These are phyloP conservation scores for Oxyura jamaicensis DNA, from an alignment of 2,113 vertebrate species.

Conservation along the genomic window DNA sequence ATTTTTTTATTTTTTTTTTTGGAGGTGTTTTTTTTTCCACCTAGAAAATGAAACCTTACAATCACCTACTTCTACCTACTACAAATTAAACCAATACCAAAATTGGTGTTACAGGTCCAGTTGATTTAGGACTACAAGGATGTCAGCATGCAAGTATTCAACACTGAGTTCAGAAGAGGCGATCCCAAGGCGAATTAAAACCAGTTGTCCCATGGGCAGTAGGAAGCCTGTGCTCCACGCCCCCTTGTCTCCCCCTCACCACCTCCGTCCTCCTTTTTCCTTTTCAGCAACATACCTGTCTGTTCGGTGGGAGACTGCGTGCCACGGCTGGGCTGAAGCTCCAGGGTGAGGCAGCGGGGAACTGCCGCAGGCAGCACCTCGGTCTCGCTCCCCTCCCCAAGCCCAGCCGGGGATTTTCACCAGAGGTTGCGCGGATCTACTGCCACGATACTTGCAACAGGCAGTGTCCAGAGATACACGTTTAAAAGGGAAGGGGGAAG, in stretches of 20 bases:
- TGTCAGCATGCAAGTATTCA: not conserved
- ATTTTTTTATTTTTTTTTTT: not conserved
- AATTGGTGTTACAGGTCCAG: not conserved
- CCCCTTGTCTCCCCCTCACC: accelerated
- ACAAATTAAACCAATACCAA: not conserved
- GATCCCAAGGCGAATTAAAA: not conserved
- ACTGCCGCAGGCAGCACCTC: accelerated
- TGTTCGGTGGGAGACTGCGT: accelerated
- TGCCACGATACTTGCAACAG: not conserved
- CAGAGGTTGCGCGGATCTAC: not conserved
- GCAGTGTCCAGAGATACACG: not conserved
- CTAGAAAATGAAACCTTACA: not conserved
- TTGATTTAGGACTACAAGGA: not conserved
- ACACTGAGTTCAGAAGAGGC: not conserved
- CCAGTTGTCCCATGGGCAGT: accelerated
- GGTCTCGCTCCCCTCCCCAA: accelerated
- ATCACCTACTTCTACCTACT: not conserved
- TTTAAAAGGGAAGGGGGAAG: not conserved
- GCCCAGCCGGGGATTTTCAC: not conserved
- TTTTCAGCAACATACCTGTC: not conserved
- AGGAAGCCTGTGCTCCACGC: not conserved
- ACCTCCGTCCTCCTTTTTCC: not conserved
- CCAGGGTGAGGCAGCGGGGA: accelerated
- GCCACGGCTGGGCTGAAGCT: not conserved
- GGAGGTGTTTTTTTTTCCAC: too few relatives aligned